Conservation (phyloP, 2,797 vertebrate species). For the Spea hammondii region DNA sequence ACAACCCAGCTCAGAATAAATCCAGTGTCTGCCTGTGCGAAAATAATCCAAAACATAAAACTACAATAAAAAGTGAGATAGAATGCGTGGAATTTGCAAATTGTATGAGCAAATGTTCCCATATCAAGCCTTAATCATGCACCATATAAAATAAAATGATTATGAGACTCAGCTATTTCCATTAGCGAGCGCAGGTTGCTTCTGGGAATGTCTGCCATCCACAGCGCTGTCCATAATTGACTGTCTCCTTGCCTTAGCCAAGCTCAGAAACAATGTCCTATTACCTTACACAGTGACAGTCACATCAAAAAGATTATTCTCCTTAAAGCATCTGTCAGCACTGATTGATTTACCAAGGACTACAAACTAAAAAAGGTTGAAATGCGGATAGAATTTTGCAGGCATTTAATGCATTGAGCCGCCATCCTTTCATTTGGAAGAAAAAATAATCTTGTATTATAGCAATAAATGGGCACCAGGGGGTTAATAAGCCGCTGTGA, state of each 20-base stretch:
- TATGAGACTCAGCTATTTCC: slow-evolving; percentile 44
- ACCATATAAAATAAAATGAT: slow-evolving; percentile 42
- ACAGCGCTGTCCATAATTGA: slow-evolving; percentile 70
- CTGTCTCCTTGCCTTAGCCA: slow-evolving; percentile 69
- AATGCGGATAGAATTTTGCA: slow-evolving; percentile 65
- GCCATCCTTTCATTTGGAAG: slow-evolving; percentile 61
- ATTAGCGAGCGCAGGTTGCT: slow-evolving; percentile 44
- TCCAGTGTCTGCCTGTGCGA: background rate
- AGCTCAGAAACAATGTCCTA: slow-evolving; percentile 71
- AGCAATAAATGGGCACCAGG: slow-evolving; percentile 66
- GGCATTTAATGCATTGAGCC: slow-evolving; percentile 67
- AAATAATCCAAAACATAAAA: slow-evolving; percentile 14
- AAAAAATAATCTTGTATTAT: slow-evolving; percentile 65
- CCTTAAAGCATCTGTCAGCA: slow-evolving; percentile 71
- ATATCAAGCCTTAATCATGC: slow-evolving; percentile 39
- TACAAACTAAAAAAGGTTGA: slow-evolving; percentile 67
- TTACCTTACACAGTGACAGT: slow-evolving; percentile 69
- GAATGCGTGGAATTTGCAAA: slow-evolving; percentile 11
- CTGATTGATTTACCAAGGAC: slow-evolving; percentile 72
- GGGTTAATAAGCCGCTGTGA: slow-evolving; percentile 68
- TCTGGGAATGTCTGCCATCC: slow-evolving; percentile 58
- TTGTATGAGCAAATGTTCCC: slow-evolving; percentile 3
- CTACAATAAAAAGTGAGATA: background rate
- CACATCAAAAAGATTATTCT: slow-evolving; percentile 72
- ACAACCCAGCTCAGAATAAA: background rate